Percentiles rank a stretch among this genome's conserved stretches.
Evolutionary conservation across 2,888 invertebrate species (phyloP).

Genomic region (Eristalis intricaria): DNA sequence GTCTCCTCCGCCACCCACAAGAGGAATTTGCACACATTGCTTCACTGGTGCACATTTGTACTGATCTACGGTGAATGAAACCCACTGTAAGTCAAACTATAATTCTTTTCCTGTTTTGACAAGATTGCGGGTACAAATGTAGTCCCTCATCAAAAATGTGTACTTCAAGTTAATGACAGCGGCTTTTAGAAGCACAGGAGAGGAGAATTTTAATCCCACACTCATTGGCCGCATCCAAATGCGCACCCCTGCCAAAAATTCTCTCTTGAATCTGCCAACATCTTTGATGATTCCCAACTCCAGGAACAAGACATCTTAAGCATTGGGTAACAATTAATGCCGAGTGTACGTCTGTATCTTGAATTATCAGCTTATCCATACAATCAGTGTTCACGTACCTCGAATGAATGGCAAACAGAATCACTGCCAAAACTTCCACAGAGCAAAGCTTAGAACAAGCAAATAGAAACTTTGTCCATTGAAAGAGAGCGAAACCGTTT

Average conservation of each 20-base stretch:
- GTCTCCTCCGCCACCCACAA: too few species aligned
- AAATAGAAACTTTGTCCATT: not conserved
- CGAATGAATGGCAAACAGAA: constrained; percentile 41
- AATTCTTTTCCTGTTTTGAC: too few species aligned
- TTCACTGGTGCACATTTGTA: too few species aligned
- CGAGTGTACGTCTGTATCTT: not conserved
- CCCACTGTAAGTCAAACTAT: too few species aligned
- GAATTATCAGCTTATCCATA: constrained; percentile 13
- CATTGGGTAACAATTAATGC: not conserved
- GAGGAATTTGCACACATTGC: too few species aligned
- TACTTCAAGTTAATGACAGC: too few species aligned
- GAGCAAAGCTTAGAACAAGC: not conserved
- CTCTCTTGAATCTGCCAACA: not conserved
- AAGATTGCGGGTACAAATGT: too few species aligned
- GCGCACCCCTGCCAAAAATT: not conserved
- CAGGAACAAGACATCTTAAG: not conserved
- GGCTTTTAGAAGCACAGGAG: too few species aligned
- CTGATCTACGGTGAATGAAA: too few species aligned
- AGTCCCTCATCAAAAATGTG: too few species aligned
- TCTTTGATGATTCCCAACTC: not conserved
- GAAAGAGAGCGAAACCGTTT: not conserved
- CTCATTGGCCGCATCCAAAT: not conserved
- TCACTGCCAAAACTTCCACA: not conserved
- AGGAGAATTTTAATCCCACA: too few species aligned
- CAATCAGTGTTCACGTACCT: constrained; percentile 19